Percentiles rank a stretch among this genome's conserved stretches.
Evolutionary conservation across 2,113 vertebrate genomes (phyloP).

Genomic region (Cyphomyrus plagiostoma): DNA sequence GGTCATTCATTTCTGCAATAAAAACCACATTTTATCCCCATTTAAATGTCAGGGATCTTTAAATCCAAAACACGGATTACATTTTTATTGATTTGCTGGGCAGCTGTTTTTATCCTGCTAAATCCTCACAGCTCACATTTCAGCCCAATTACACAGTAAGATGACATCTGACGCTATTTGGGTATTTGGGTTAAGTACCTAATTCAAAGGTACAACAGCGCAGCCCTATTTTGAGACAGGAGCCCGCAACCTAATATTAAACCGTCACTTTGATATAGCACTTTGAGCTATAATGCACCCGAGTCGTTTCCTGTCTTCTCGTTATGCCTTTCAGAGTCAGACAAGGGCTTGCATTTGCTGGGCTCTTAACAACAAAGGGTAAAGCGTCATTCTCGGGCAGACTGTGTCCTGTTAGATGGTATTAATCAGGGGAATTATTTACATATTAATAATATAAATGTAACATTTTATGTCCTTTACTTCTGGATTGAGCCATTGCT

Average conservation of each 20-base stretch:
- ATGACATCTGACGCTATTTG: background rate
- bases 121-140: background rate
- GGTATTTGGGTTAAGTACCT: background rate
- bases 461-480: background rate
- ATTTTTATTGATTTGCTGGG: background rate
- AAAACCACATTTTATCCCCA: background rate
- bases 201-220: background rate
- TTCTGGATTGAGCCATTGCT: background rate
- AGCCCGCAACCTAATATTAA: background rate
- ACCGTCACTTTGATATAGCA: background rate
- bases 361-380: background rate
- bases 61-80: background rate
- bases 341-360: background rate
- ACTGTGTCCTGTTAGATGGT: background rate
- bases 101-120: background rate
- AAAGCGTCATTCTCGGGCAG: background rate
- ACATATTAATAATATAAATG: background rate
- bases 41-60: slow-evolving; percentile 1
- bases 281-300: background rate
- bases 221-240: background rate
- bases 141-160: background rate
- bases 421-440: background rate
- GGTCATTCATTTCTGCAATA: background rate
- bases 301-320: background rate
- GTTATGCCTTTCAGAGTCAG: background rate